Conservation (phyloP, 2,888 invertebrate genomes). For the Netelia melanura region DNA sequence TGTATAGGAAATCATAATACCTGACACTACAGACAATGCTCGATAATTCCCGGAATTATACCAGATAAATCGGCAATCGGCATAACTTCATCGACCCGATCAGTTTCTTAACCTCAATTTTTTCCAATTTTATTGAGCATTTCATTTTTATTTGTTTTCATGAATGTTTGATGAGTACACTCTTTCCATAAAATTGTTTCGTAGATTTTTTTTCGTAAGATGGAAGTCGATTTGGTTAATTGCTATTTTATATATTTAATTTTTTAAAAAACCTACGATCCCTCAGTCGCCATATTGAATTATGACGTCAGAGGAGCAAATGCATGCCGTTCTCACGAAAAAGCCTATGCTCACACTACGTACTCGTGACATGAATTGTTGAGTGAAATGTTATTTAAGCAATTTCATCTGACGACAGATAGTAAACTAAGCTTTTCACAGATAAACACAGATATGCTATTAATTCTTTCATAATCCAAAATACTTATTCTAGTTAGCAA, state of each 20-base stretch:
- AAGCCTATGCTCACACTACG: neutral
- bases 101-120: slow-evolving; percentile 11
- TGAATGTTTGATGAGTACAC: neutral
- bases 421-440: too few species aligned
- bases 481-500: neutral
- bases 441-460: too few species aligned
- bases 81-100: neutral
- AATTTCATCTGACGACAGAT: too few species aligned
- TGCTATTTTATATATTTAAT: neutral
- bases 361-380: neutral
- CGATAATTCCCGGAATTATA: neutral
- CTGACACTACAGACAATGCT: neutral
- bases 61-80: neutral
- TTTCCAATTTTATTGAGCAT: neutral
- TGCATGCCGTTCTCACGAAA: neutral
- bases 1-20: neutral
- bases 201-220: neutral
- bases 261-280: neutral
- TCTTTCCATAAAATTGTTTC: neutral
- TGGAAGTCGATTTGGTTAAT: too few species aligned
- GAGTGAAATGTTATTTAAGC: neutral
- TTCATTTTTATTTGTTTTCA: neutral
- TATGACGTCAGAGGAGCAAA: neutral
- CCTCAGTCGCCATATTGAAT: neutral
- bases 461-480: too few species aligned